These are phyloP conservation scores for Ophiodon elongatus DNA, from an alignment of 2,113 vertebrate species.

Conservation along the genomic window DNA sequence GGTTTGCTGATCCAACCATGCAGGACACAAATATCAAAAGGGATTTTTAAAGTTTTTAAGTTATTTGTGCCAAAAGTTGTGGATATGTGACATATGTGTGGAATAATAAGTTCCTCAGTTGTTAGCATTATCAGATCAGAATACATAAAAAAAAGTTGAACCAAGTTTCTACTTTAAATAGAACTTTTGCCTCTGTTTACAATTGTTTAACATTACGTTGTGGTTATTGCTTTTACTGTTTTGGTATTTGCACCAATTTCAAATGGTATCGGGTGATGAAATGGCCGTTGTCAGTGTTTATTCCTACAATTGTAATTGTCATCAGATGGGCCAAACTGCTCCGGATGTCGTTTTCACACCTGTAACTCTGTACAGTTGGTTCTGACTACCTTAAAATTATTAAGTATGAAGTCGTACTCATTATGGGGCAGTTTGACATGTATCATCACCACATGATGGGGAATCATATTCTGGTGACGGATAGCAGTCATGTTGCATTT, in stretches of 20 bases:
- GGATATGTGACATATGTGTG: not conserved
- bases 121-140: slow-evolving; percentile 13
- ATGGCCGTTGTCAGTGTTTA: not conserved
- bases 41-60: not conserved
- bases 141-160: not conserved
- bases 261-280: not conserved
- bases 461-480: not conserved
- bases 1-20: not conserved
- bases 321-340: not conserved
- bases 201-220: not conserved
- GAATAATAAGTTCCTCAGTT: slow-evolving; percentile 4
- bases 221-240: not conserved
- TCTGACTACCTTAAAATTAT: not conserved
- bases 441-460: not conserved
- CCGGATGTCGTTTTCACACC: not conserved
- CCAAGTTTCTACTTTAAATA: not conserved
- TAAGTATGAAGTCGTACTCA: not conserved
- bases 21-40: not conserved
- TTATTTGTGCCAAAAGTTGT: not conserved
- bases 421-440: not conserved
- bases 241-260: not conserved
- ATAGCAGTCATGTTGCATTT: not conserved
- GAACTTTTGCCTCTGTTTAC: not conserved
- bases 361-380: not conserved
- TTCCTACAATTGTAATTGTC: not conserved